These are phyloP conservation scores for Acleris cristana DNA, from an alignment of 2,888 invertebrate species.

Conservation along the genomic window DNA sequence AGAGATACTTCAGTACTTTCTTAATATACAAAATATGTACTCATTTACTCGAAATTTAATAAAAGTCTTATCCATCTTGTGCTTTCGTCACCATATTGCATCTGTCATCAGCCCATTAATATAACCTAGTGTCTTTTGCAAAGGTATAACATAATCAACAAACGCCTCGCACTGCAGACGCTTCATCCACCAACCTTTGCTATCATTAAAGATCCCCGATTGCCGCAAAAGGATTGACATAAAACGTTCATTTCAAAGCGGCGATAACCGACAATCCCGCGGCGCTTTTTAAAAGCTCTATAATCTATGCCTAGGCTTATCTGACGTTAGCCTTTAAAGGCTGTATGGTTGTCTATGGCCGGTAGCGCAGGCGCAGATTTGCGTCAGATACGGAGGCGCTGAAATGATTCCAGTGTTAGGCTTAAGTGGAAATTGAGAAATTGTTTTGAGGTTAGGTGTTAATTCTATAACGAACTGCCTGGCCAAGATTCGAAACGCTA, in stretches of 20 bases:
- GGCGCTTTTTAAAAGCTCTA: constrained; percentile 50
- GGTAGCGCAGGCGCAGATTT: constrained; percentile 51
- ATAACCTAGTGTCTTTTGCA: too few species aligned
- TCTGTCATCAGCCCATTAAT: too few species aligned
- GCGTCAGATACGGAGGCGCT: constrained; percentile 47
- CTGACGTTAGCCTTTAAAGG: constrained; percentile 59
- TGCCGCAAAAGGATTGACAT: constrained; percentile 31
- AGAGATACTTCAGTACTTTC: too few species aligned
- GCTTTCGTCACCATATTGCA: too few species aligned
- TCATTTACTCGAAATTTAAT: too few species aligned
- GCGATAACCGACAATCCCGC: constrained; percentile 40
- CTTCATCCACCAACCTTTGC: not conserved
- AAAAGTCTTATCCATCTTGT: too few species aligned
- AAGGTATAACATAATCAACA: too few species aligned
- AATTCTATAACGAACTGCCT: too few species aligned
- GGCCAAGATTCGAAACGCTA: too few species aligned
- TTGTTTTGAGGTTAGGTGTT: constrained; percentile 28
- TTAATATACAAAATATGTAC: too few species aligned
- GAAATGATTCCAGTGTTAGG: constrained; percentile 37
- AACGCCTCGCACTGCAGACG: not conserved
- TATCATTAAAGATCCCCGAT: constrained; percentile 26
- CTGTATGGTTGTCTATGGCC: constrained; percentile 44
- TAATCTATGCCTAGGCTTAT: constrained; percentile 58
- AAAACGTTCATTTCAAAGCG: constrained; percentile 35
- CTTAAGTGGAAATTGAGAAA: constrained; percentile 60